Percentiles rank a stretch among this genome's conserved stretches.
These are phyloP conservation scores for Pristionchus japonicus DNA, from an alignment of 2,888 invertebrate genomes.

Conservation along the genomic window DNA sequence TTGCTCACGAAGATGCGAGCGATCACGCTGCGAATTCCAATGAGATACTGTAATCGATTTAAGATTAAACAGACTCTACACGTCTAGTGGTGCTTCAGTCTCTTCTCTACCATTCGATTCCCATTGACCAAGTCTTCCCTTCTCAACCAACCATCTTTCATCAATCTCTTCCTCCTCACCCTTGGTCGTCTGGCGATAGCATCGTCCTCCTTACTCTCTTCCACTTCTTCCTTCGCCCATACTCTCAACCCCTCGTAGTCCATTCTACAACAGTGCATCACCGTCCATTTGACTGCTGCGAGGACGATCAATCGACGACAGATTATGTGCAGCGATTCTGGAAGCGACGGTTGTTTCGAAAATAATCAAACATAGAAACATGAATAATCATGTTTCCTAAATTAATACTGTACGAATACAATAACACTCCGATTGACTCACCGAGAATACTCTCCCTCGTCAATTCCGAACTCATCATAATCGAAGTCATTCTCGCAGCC, in stretches of 20 bases:
- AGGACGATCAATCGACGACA: not conserved
- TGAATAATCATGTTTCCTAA: too few relatives aligned
- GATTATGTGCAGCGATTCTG: not conserved
- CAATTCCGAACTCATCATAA: slow-evolving; percentile 29
- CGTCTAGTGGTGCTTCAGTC: too few relatives aligned
- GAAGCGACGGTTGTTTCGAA: not conserved
- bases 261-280: not conserved
- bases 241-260: not conserved
- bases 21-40: not conserved
- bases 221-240: slow-evolving; percentile 5
- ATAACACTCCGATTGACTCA: not conserved
- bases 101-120: too few relatives aligned
- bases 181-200: not conserved
- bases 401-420: too few relatives aligned
- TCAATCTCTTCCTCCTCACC: not conserved
- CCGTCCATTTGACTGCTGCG: not conserved
- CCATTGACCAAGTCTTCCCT: too few relatives aligned
- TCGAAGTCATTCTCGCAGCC: not conserved
- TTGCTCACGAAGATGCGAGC: not conserved
- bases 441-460: slow-evolving; percentile 23
- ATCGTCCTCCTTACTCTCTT: not conserved
- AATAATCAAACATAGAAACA: too few relatives aligned
- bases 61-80: too few relatives aligned
- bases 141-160: too few relatives aligned
- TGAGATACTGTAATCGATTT: not conserved